Conservation (phyloP, 2,113 vertebrate genomes). For the Lasiurus borealis region DNA sequence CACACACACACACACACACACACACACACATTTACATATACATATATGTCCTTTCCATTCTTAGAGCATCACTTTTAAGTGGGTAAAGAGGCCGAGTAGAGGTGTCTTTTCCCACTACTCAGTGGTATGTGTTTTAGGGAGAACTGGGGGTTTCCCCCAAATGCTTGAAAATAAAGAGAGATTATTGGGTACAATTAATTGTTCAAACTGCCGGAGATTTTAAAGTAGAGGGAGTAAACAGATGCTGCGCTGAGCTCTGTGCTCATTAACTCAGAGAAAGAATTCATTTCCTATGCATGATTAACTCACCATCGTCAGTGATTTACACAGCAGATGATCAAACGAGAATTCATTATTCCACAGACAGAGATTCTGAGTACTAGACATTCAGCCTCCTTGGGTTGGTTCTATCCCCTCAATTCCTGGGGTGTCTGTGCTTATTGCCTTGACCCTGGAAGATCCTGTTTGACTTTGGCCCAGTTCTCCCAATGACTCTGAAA, state of each 20-base stretch:
- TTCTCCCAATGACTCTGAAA: not conserved
- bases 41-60: not conserved
- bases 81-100: not conserved
- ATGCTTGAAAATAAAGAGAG: slow-evolving; percentile 75
- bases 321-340: slow-evolving; percentile 87
- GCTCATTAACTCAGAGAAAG: slow-evolving; percentile 86
- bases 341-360: slow-evolving; percentile 84
- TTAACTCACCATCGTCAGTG: slow-evolving; percentile 86
- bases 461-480: not conserved
- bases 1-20: not conserved
- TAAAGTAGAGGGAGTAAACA: slow-evolving; percentile 84
- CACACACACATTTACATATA: not conserved
- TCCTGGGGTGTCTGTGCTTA: not conserved
- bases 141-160: not conserved
- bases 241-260: slow-evolving; percentile 85
- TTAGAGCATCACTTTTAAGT: not conserved
- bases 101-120: not conserved
- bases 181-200: slow-evolving; percentile 84
- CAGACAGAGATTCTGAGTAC: slow-evolving; percentile 67
- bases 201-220: slow-evolving; percentile 80
- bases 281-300: slow-evolving; percentile 86
- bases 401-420: not conserved
- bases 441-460: not conserved
- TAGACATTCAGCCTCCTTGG: not conserved
- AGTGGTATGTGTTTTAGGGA: slow-evolving; percentile 7